Evolutionary conservation across 2,113 vertebrate genomes (phyloP), one percentile per base, ranked within the genome.

Genomic region (Misgurnus anguillicaudatus): DNA sequence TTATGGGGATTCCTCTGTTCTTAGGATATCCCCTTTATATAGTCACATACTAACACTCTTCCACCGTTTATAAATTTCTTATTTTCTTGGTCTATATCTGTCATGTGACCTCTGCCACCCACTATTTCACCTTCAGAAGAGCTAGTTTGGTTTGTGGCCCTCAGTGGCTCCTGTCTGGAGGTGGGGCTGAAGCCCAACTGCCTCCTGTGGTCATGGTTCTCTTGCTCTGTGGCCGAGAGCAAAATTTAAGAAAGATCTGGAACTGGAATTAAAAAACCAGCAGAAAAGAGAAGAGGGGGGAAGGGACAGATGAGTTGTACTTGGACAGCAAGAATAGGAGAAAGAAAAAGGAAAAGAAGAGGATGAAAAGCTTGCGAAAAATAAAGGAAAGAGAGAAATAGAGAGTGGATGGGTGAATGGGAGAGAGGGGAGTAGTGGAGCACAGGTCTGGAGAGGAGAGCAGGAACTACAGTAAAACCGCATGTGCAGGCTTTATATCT

Each of bases 201-300:
- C 78, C 81, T 79, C 66, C 67, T 83, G 84, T 81, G 84, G 76
- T 81, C 82, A 75, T 82, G 84, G 78, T 82, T 85, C 75, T 69
- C 61, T 41, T 58, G 60, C 67, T 69, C 76, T 85, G 79, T 77
- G 76, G 72, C 76, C 68, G 65, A 81, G 60, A 63, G 76, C 71
- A 71, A 74, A 62, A 67, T 55, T 75, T 76, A 77, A 79, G 72
- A 85, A 77, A 70, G 60, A 81, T 79, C 75, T 81, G 45, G 77
- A 81, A 72, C 55, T 78, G 64, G 70, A 85, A 85, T 85, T 83
- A 79, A 55, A 73, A 85, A 83, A 81, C 61, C 84, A 83, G 79
- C 67, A 76, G 42, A 16, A 68, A 60, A 68, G 47, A 5, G 0
- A 55, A 31, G 48, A 65, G 17, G n/a, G 72, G 72, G 73, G 73